phyloP scores from a whole-genome alignment of 2,113 vertebrate genomes.

The Mustela nigripes region DNA sequence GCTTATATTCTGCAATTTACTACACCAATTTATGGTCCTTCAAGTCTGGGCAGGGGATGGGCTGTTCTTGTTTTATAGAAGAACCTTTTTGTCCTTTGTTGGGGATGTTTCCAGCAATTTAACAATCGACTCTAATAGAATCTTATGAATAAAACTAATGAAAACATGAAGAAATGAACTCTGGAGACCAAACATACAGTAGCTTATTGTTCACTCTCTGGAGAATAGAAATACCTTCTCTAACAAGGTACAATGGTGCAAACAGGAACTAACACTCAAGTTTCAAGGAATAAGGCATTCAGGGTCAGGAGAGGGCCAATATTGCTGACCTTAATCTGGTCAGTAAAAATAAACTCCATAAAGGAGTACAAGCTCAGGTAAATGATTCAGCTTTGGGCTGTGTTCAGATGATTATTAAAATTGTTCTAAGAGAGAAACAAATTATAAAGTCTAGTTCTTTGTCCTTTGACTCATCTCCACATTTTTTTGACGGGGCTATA shows the following conservation, averaged over 20 bases:
- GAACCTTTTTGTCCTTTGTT: slow-evolving; percentile 84
- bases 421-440: slow-evolving; percentile 42
- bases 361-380: not conserved
- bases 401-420: not conserved
- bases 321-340: slow-evolving; percentile 61
- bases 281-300: slow-evolving; percentile 70
- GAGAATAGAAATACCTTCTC: slow-evolving; percentile 81
- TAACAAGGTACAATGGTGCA: slow-evolving; percentile 71
- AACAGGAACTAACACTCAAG: slow-evolving; percentile 68
- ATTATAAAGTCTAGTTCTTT: not conserved
- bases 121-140: slow-evolving; percentile 80
- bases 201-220: slow-evolving; percentile 70
- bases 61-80: slow-evolving; percentile 83
- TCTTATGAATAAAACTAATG: slow-evolving; percentile 70
- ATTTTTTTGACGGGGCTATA: not conserved
- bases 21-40: slow-evolving; percentile 75
- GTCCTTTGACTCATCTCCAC: not conserved
- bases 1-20: slow-evolving; percentile 77
- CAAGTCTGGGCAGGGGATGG: slow-evolving; percentile 72
- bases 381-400: not conserved
- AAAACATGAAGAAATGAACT: slow-evolving; percentile 82
- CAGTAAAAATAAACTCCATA: not conserved
- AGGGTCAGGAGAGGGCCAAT: slow-evolving; percentile 23
- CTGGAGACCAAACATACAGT: slow-evolving; percentile 61
- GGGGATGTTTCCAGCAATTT: slow-evolving; percentile 81